phyloP scores from a whole-genome alignment of 2,888 invertebrate species.

The Drosophila tripunctata region DNA sequence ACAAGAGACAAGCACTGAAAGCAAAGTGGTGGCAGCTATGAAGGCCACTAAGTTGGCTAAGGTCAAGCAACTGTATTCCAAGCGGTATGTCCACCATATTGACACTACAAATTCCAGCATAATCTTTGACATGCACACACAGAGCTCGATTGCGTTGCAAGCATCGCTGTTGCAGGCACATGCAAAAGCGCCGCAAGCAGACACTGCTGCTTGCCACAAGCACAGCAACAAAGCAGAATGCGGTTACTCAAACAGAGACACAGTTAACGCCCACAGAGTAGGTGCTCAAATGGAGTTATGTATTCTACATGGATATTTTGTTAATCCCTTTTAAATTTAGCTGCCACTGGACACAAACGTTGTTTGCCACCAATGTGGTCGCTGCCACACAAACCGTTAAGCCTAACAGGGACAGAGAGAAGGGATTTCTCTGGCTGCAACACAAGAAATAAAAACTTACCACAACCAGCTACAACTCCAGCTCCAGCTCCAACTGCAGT shows the following conservation, averaged over 20 bases:
- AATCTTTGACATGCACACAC: neutral
- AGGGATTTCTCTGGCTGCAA: constrained; percentile 28
- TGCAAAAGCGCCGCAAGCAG: constrained; percentile 1
- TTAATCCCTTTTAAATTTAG: neutral
- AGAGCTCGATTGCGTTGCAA: constrained; percentile 7
- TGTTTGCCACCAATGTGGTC: neutral
- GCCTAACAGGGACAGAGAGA: neutral
- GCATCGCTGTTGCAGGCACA: neutral
- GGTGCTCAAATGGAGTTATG: constrained; percentile 16
- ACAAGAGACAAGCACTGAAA: neutral
- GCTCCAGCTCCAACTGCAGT: constrained; percentile 31
- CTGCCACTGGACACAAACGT: constrained; percentile 22
- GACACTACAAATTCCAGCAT: constrained; percentile 3
- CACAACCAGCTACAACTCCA: constrained; percentile 46
- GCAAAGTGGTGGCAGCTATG: neutral
- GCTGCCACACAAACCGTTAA: constrained; percentile 32
- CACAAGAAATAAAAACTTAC: constrained; percentile 36
- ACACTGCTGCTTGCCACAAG: neutral
- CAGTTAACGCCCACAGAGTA: constrained; percentile 15
- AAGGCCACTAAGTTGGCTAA: neutral
- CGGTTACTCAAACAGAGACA: neutral
- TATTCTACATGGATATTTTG: too few species aligned
- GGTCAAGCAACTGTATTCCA: constrained; percentile 5
- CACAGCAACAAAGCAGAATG: neutral
- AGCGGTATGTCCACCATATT: constrained; percentile 7